phyloP scores from a whole-genome alignment of 2,888 invertebrate species.

The Eilema sororculum region DNA sequence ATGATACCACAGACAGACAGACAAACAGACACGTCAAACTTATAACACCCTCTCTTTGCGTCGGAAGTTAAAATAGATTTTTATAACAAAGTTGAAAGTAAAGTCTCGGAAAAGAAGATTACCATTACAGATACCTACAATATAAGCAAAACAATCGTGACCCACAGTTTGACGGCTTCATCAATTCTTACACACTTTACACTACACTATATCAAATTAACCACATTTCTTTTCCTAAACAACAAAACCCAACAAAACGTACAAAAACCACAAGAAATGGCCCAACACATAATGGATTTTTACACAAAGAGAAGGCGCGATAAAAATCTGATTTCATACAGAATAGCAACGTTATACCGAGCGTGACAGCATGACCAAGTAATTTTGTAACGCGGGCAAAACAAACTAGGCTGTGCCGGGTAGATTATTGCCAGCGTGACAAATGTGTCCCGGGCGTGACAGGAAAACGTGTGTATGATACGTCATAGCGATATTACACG shows the following conservation, averaged over 20 bases:
- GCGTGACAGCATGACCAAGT: constrained; percentile 19
- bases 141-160: too few species aligned
- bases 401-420: constrained; percentile 35
- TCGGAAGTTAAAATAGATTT: too few species aligned
- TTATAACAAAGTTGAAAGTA: too few species aligned
- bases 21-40: too few species aligned
- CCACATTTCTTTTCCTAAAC: neutral
- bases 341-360: constrained; percentile 20
- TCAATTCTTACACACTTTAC: neutral
- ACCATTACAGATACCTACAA: too few species aligned
- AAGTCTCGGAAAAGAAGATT: too few species aligned
- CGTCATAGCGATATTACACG: constrained; percentile 48
- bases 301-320: neutral
- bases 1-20: too few species aligned
- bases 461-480: constrained; percentile 54
- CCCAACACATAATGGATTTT: constrained; percentile 3
- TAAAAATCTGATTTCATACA: constrained; percentile 16
- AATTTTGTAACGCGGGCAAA: constrained; percentile 38
- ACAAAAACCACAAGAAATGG: neutral
- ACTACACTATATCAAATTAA: neutral
- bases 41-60: too few species aligned
- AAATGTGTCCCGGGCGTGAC: constrained; percentile 52
- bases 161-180: too few species aligned
- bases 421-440: constrained; percentile 53
- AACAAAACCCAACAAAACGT: neutral